Evolutionary conservation across 2,888 invertebrate species (phyloP), one percentile per base, ranked within the genome.

Genomic region (Melanchra persicariae): DNA sequence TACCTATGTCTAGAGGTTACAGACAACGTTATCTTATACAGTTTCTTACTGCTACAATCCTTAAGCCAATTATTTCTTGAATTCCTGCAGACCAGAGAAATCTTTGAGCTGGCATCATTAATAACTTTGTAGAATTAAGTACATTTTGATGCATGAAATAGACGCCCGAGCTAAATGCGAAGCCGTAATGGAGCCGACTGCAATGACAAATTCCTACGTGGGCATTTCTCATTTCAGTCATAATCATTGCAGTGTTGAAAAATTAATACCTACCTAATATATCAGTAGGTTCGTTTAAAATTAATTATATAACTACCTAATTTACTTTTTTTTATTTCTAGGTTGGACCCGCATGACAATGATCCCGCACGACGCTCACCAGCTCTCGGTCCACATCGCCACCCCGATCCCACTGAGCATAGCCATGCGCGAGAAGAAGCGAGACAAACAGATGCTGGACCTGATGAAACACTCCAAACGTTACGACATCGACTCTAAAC

Each of bases 301-400:
- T n/a, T n/a, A n/a, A n/a, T n/a, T n/a, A n/a, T n/a, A n/a, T n/a
- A n/a, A n/a, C n/a, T n/a, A n/a, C n/a, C n/a, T n/a, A n/a, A n/a
- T n/a, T n/a, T n/a, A n/a, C n/a, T n/a, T n/a, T n/a, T n/a, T n/a
- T n/a, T n/a, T n/a, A n/a, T 22, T 60, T 51, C 26, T 22, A 95
- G 95, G 92, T 79, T 95, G 95, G 95, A 92, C 92, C 9, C 91
- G 94, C 10, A 88, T 96, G 80, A 90, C 93, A 2, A 92, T 94
- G 70, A 88, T 95, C 30, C 96, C 95, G 0, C 93, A 94, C 79
- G 93, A 94, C 37, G 94, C 96, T 0, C 93, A 92, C 70, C 91
- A 92, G 61, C 85, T 95, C 0, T 94, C 95, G 7, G 85, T 95
- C 45, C 93, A 93, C 81, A 92, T 96, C 26, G 71, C 87, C 1